Percentiles rank a stretch among this genome's conserved stretches.
phyloP scores from a whole-genome alignment of 1,140 invertebrate species.

The Drosophila mayri region DNA sequence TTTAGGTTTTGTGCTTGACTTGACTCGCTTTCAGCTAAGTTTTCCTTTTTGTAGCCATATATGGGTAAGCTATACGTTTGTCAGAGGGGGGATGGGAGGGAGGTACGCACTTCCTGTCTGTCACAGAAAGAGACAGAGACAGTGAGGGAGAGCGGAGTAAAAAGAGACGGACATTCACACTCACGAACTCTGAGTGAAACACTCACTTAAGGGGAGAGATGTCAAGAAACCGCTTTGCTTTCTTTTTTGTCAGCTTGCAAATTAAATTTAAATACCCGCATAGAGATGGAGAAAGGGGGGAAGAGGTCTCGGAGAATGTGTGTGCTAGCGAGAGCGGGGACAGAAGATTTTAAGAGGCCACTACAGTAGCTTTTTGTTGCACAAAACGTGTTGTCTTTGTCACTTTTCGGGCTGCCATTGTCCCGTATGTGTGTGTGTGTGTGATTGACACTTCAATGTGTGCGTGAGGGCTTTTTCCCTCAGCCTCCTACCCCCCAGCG shows the following conservation, averaged over 20 bases:
- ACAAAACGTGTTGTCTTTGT: conserved; percentile 47
- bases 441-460: conserved; percentile 49
- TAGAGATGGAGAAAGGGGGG: conserved; percentile 28
- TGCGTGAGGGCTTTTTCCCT: conserved; percentile 26
- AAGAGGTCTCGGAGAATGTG: conserved; percentile 8
- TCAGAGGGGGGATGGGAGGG: neutral
- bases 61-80: conserved; percentile 20
- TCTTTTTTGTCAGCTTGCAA: conserved; percentile 76
- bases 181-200: conserved; percentile 8
- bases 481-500: neutral
- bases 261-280: conserved; percentile 79
- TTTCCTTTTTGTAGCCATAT: conserved; percentile 46
- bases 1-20: conserved; percentile 47
- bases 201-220: conserved; percentile 46
- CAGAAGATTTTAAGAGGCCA: conserved; percentile 35
- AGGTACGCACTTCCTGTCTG: conserved; percentile 54
- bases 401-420: conserved; percentile 49
- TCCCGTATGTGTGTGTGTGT: conserved; percentile 30
- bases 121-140: conserved; percentile 23
- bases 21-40: conserved; percentile 48
- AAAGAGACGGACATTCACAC: conserved; percentile 14
- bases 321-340: conserved; percentile 12
- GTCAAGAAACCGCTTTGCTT: conserved; percentile 72
- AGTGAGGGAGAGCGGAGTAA: neutral
- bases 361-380: conserved; percentile 54